Evolutionary conservation across 2,888 invertebrate genomes (phyloP).

Genomic region (Thera britannica): DNA sequence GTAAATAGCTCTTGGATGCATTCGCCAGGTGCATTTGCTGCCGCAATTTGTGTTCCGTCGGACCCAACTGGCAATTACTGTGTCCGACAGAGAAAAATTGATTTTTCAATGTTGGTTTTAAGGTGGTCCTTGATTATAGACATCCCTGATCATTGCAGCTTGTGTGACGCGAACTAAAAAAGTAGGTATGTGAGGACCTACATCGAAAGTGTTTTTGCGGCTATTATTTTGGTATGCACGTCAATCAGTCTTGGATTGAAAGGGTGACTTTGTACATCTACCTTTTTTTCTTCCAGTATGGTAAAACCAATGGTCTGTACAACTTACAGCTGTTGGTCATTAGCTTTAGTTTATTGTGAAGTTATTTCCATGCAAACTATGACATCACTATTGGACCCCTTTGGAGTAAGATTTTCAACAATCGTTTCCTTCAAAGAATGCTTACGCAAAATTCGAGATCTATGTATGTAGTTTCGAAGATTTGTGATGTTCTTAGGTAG

Average conservation of each 20-base stretch:
- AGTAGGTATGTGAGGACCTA: constrained; percentile 30
- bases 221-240: constrained; percentile 22
- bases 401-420: too few species aligned
- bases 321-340: background rate
- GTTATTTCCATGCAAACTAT: too few species aligned
- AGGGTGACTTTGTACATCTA: constrained; percentile 3
- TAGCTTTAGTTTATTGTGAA: background rate
- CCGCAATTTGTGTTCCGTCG: constrained; percentile 73
- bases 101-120: constrained; percentile 77
- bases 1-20: constrained; percentile 63
- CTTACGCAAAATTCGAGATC: too few species aligned
- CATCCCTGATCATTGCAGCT: constrained; percentile 32
- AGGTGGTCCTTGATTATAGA: constrained; percentile 57
- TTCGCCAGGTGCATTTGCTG: constrained; percentile 71
- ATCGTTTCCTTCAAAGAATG: too few species aligned
- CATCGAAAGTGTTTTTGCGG: constrained; percentile 27
- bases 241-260: constrained; percentile 15
- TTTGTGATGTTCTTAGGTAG: too few species aligned
- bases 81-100: constrained; percentile 74
- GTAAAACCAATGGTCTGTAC: background rate
- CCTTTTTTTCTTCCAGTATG: background rate
- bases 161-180: constrained; percentile 36
- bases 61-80: constrained; percentile 67
- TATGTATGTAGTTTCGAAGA: too few species aligned
- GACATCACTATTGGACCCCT: too few species aligned